Base-by-base conservation (phyloP, 2,888 invertebrate genomes). In the Marronus borbonicus region DNA sequence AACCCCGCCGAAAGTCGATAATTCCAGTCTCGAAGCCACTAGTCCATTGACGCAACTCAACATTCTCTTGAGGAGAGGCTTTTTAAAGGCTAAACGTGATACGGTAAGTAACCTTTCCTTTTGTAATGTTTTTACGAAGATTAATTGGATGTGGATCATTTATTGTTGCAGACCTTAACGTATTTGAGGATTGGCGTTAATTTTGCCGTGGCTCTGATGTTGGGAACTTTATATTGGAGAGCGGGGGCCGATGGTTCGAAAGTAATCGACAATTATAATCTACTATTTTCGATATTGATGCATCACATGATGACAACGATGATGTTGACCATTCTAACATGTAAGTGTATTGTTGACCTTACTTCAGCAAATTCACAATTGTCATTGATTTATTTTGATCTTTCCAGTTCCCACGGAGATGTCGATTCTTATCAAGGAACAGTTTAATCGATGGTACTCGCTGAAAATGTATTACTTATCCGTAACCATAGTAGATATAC, bases 251-350 rank as follows among this genome's bases (percentile, higher is more conserved):
- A 96, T 81, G 96, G 95, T 0, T 93, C 93, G 0, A 90, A 94
- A 81, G 95, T 96, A 0, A 84, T 96, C 70, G 95, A 95, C 84
- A 96, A 96, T 88, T 96, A 96, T 84, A 96, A 96, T 89, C 92
- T 97, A 79, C 89, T 98, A 10, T 98, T 98, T 88, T 95, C 97
- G 49, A 95, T 97, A 83, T 91, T 98, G 79, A 95, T 98, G 91
- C 98, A 98, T 88, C 95, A 97, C 84, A 97, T 96, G 91, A 95
- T 96, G 94, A 94, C 95, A 1, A 94, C 96, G 0, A 96, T 96
- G 95, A 96, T 96, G 96, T 90, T 96, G 24, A 96, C 96, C 0
- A 94, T 96, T 80, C 90, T 96, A 49, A 96, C 96, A 12, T 96
- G 96, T 96, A 89, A 92, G 94, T 91, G 75, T 5, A 28, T 68